phyloP scores from a whole-genome alignment of 2,113 vertebrate genomes.

The Lampris megalopsis region DNA sequence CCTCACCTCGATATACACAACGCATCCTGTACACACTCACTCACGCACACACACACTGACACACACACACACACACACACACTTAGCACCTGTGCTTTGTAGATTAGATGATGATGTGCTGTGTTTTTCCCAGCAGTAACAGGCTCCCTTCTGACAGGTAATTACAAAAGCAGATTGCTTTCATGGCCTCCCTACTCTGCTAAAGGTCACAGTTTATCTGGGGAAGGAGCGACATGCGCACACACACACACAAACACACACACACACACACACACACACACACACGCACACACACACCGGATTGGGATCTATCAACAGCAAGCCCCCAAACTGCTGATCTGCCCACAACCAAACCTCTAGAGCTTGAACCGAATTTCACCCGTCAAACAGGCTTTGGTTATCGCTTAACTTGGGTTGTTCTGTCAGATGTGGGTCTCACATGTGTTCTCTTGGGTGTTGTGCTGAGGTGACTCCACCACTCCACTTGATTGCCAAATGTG shows the following conservation, averaged over 20 bases:
- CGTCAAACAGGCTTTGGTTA: constrained; percentile 31
- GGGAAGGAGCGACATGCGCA: constrained; percentile 1
- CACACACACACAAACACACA: constrained; percentile 32
- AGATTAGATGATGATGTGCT: constrained; percentile 73
- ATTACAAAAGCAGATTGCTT: constrained; percentile 83
- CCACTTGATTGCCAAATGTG: constrained; percentile 35
- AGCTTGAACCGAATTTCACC: constrained; percentile 19
- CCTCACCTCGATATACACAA: constrained; percentile 14
- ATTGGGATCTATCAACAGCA: constrained; percentile 58
- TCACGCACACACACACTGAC: not conserved
- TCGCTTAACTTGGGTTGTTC: not conserved
- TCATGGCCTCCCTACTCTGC: constrained; percentile 69
- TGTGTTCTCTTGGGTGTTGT: not conserved
- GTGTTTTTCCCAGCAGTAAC: constrained; percentile 72
- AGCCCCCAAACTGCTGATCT: constrained; percentile 10
- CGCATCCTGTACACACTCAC: not conserved
- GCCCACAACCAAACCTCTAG: constrained; percentile 16
- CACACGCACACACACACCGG: constrained; percentile 55
- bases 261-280: not conserved
- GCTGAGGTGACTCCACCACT: constrained; percentile 23
- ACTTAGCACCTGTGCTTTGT: constrained; percentile 65
- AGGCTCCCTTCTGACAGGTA: constrained; percentile 81
- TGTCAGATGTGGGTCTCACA: not conserved
- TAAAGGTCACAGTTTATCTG: constrained; percentile 81
- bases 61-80: constrained; percentile 16